Evolutionary conservation across 2,797 vertebrate genomes (phyloP).

Genomic region (Odontamblyopus rebecca): DNA sequence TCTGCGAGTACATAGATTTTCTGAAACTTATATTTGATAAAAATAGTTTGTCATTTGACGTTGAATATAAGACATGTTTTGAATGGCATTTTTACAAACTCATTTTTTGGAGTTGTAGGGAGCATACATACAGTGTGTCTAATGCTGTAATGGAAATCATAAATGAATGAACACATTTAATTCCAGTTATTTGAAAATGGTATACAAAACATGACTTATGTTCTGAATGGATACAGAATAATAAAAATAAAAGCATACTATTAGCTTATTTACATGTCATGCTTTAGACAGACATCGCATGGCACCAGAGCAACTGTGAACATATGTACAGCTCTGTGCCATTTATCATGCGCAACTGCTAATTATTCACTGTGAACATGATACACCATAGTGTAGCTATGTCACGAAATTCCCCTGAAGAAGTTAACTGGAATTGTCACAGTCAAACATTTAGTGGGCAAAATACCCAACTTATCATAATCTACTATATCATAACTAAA

Average conservation of each 20-base stretch:
- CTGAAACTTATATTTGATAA: background rate
- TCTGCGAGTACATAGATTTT: constrained; percentile 3
- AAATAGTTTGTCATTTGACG: background rate
- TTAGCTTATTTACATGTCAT: constrained; percentile 48
- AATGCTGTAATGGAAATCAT: background rate
- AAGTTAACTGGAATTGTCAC: constrained; percentile 49
- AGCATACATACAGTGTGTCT: background rate
- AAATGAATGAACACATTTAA: background rate
- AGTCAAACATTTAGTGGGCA: constrained; percentile 23
- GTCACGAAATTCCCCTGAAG: constrained; percentile 53
- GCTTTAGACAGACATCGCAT: constrained; percentile 10
- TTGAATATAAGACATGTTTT: constrained; percentile 1
- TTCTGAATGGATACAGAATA: background rate
- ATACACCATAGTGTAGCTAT: constrained; percentile 1
- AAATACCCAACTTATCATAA: constrained; percentile 19
- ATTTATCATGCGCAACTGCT: constrained; percentile 12
- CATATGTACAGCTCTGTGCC: constrained; percentile 17
- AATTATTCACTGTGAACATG: constrained; percentile 14
- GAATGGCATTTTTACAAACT: background rate
- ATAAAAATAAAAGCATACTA: constrained; percentile 1
- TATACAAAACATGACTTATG: background rate
- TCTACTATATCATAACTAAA: constrained; percentile 7
- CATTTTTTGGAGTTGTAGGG: background rate
- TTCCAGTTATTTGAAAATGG: background rate
- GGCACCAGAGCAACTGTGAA: background rate